A percentile compares a stretch with the other conserved stretches of the same genome.
Conservation (phyloP, 2,888 invertebrate genomes). For the Heliconius charithonia region DNA sequence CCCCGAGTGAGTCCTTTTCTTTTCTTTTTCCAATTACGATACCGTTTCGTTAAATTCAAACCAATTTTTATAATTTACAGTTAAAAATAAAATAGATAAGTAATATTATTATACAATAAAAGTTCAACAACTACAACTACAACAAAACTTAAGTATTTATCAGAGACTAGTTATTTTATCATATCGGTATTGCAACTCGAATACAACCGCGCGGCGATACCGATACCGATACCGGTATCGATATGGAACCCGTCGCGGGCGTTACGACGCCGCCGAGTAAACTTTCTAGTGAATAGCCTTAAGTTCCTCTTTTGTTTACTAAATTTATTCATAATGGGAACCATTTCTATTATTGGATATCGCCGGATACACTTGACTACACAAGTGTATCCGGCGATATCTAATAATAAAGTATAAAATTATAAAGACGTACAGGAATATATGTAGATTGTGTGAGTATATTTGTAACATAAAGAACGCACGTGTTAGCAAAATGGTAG, state of each 20-base stretch:
- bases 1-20: too few species aligned
- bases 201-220: neutral
- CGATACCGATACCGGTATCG: slow-evolving; percentile 2
- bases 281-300: slow-evolving; percentile 3
- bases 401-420: neutral
- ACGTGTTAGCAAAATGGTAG: too few species aligned
- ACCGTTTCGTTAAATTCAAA: neutral
- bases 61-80: neutral
- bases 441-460: too few species aligned
- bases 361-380: neutral
- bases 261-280: slow-evolving; percentile 6
- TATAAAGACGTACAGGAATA: neutral
- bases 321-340: neutral
- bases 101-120: neutral
- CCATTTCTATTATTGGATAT: neutral
- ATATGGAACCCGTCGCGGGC: neutral
- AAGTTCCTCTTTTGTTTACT: slow-evolving; percentile 5
- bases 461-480: too few species aligned
- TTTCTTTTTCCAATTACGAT: too few species aligned
- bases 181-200: neutral
- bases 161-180: neutral
- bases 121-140: neutral
- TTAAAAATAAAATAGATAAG: neutral
- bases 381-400: too few species aligned
- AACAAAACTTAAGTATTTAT: neutral